Conservation (phyloP, 2,888 invertebrate genomes). For the Dicycla oo region DNA sequence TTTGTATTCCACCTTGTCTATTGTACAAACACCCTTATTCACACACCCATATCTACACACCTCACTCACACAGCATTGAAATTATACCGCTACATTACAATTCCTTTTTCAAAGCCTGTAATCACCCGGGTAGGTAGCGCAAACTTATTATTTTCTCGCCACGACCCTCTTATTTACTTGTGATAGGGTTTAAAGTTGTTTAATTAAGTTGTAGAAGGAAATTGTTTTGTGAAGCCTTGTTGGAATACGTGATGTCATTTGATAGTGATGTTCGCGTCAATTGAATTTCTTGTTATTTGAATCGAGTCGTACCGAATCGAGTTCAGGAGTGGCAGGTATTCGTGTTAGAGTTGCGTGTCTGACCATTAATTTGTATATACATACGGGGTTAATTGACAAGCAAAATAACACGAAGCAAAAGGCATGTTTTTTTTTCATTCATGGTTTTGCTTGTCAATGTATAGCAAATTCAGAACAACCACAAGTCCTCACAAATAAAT, state of each 20-base stretch:
- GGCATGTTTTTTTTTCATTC: conserved; percentile 34
- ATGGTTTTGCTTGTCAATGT: conserved; percentile 18
- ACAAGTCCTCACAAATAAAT: neutral
- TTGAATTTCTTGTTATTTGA: conserved; percentile 49
- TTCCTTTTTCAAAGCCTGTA: conserved; percentile 83
- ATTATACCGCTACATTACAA: conserved; percentile 80
- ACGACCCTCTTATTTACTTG: conserved; percentile 60
- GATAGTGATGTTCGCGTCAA: conserved; percentile 57
- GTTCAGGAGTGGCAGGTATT: conserved; percentile 43
- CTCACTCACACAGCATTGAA: conserved; percentile 70
- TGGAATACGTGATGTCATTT: conserved; percentile 83
- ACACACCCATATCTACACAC: conserved; percentile 66
- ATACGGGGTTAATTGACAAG: conserved; percentile 50
- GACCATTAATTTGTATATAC: conserved; percentile 46
- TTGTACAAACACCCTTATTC: conserved; percentile 68
- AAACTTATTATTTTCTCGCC: conserved; percentile 71
- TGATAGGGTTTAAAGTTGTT: conserved; percentile 73
- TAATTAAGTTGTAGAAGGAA: conserved; percentile 68
- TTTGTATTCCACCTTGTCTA: conserved; percentile 60
- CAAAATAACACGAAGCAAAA: conserved; percentile 40
- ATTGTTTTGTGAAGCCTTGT: conserved; percentile 81
- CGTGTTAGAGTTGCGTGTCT: conserved; percentile 48
- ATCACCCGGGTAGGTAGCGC: conserved; percentile 77
- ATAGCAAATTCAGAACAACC: neutral
- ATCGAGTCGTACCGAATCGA: conserved; percentile 39